Percentiles rank a stretch among this genome's conserved stretches.
These are phyloP conservation scores for Archips xylosteana DNA, from an alignment of 2,888 invertebrate species.

Conservation along the genomic window DNA sequence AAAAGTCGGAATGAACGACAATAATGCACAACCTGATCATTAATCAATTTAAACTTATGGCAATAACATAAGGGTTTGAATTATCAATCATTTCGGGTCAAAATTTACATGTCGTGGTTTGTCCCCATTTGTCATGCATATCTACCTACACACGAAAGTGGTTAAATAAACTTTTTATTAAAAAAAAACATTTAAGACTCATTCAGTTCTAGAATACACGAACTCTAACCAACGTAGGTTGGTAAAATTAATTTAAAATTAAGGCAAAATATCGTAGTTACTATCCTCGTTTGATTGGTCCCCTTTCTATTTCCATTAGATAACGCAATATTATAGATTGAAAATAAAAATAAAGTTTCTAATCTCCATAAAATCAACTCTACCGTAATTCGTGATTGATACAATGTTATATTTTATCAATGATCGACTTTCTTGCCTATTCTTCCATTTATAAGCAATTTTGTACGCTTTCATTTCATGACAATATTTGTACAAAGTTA, in stretches of 20 bases:
- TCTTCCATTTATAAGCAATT: slow-evolving; percentile 74
- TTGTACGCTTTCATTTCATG: slow-evolving; percentile 72
- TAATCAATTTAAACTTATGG: too few relatives aligned
- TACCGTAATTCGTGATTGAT: slow-evolving; percentile 25
- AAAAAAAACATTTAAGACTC: too few relatives aligned
- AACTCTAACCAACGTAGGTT: too few relatives aligned
- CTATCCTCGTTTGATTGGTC: neutral
- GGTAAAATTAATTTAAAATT: neutral
- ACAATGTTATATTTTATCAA: slow-evolving; percentile 20
- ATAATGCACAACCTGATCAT: too few relatives aligned
- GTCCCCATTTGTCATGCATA: too few relatives aligned
- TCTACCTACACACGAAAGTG: too few relatives aligned
- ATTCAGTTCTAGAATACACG: too few relatives aligned
- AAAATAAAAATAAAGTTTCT: slow-evolving; percentile 6
- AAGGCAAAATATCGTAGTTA: neutral
- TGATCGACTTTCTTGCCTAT: slow-evolving; percentile 61
- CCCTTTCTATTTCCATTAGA: slow-evolving; percentile 1
- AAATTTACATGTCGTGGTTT: too few relatives aligned
- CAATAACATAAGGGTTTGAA: too few relatives aligned
- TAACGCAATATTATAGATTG: neutral
- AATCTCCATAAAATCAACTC: slow-evolving; percentile 1
- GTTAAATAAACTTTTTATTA: too few relatives aligned
- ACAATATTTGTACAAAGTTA: slow-evolving; percentile 64
- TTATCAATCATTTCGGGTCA: too few relatives aligned
- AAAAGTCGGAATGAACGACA: too few relatives aligned